Percentiles rank a stretch among this genome's conserved stretches.
Conservation (phyloP, 2,888 invertebrate genomes). For the Machimus atricapillus region DNA sequence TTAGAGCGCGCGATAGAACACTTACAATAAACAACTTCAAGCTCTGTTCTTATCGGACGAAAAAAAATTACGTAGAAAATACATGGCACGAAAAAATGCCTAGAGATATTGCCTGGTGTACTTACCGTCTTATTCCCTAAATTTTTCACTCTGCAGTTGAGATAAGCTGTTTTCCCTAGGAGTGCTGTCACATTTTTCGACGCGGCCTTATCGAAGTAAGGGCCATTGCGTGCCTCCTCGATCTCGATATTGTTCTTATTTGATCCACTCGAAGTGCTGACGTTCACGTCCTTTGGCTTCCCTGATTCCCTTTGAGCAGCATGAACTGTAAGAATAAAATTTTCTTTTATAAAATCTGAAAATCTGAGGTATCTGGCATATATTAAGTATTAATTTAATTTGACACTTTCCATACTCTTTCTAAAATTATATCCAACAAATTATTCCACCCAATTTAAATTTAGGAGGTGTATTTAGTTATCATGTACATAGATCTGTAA, state of each 20-base stretch:
- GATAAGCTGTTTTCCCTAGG: conserved; percentile 86
- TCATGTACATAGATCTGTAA: no score
- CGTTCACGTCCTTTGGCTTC: conserved; percentile 58
- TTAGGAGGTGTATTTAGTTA: no score
- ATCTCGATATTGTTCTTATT: conserved; percentile 53
- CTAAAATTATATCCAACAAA: no score
- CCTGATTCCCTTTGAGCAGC: conserved; percentile 60
- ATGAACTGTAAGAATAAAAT: conserved; percentile 51
- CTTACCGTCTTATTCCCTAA: conserved; percentile 90
- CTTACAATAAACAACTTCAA: not conserved
- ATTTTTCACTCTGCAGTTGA: conserved; percentile 89
- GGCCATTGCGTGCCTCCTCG: conserved; percentile 69
- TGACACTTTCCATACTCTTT: not conserved
- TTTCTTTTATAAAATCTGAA: not conserved
- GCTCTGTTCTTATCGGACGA: not conserved
- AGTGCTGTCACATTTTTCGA: conserved; percentile 82
- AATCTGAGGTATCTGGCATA: no score
- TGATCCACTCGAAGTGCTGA: conserved; percentile 47
- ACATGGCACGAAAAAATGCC: not conserved
- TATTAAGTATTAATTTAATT: not conserved
- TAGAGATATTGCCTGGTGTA: conserved; percentile 48
- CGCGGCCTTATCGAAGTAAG: conserved; percentile 76
- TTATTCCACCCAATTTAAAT: no score
- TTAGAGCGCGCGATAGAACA: not conserved
- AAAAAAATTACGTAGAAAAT: not conserved